Evolutionary conservation across 2,888 invertebrate genomes (phyloP).

Genomic region (Platycnemis pennipes): DNA sequence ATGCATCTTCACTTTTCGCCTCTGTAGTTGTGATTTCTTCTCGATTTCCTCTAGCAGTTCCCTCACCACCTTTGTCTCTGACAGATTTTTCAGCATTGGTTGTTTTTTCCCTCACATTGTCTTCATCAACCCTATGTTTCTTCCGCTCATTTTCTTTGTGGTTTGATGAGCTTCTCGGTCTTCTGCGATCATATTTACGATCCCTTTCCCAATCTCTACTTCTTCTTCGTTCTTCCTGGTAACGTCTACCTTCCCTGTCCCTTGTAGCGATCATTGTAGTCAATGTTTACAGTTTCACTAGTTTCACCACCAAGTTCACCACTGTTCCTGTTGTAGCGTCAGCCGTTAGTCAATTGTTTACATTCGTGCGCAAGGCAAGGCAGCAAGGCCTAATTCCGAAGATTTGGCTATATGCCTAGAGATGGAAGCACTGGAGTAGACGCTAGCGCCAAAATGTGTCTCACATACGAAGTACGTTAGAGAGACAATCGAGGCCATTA

Average conservation of each 20-base stretch:
- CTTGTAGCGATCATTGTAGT: no score
- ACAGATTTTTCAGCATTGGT: constrained; percentile 69
- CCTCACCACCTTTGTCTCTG: constrained; percentile 44
- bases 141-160: constrained; percentile 70
- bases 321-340: no score
- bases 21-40: constrained; percentile 70
- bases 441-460: no score
- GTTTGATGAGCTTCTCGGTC: constrained; percentile 46
- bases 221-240: constrained; percentile 58
- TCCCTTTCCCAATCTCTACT: constrained; percentile 56
- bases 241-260: constrained; percentile 54
- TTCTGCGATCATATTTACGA: constrained; percentile 63
- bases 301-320: no score
- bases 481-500: no score
- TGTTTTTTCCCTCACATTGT: constrained; percentile 70
- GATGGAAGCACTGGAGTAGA: no score
- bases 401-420: no score
- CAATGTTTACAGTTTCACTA: no score
- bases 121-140: constrained; percentile 71
- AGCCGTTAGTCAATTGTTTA: no score
- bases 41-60: constrained; percentile 68
- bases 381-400: no score
- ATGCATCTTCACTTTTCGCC: constrained; percentile 69
- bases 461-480: no score
- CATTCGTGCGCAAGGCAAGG: no score